phyloP scores from a whole-genome alignment of 1,140 invertebrate genomes.

The silkworm (Bombyx mori) region DNA sequence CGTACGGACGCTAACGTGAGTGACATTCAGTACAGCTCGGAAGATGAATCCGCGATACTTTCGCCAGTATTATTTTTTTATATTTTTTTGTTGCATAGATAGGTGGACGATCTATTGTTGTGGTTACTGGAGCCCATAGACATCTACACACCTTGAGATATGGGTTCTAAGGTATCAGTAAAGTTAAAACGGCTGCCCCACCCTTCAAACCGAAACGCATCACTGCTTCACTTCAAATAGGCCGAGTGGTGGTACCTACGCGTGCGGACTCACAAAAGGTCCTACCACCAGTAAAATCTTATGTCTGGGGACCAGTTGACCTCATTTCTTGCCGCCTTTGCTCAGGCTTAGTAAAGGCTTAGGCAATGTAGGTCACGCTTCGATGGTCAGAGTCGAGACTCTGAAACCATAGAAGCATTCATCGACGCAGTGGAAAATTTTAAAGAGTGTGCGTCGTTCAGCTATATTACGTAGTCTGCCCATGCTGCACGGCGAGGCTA shows the following conservation, averaged over 20 bases:
- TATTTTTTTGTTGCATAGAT: no score
- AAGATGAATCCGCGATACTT: conserved; percentile 21
- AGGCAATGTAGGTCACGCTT: conserved; percentile 12
- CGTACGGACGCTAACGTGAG: no score
- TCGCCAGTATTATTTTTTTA: conserved; percentile 21
- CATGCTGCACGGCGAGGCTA: conserved; percentile 15
- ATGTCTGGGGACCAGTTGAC: conserved; percentile 6
- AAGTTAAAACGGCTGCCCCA: no score
- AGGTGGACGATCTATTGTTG: no score
- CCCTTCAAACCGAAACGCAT: no score
- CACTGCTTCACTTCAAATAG: no score
- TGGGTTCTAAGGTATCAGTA: no score
- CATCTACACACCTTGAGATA: no score
- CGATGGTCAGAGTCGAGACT: conserved; percentile 8
- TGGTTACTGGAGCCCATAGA: no score
- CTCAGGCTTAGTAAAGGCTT: conserved; percentile 3
- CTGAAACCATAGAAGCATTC: conserved; percentile 15
- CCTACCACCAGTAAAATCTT: conserved; percentile 2
- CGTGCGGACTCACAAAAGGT: no score
- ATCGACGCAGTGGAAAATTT: conserved; percentile 12
- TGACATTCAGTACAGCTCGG: no score
- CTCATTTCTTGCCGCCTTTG: conserved; percentile 7
- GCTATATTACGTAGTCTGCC: conserved; percentile 15
- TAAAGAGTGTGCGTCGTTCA: conserved; percentile 12
- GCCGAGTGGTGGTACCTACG: no score